A percentile compares a stretch with the other conserved stretches of the same genome.
Evolutionary conservation across 2,888 invertebrate species (phyloP).

Genomic region (Zonitis immaculata): DNA sequence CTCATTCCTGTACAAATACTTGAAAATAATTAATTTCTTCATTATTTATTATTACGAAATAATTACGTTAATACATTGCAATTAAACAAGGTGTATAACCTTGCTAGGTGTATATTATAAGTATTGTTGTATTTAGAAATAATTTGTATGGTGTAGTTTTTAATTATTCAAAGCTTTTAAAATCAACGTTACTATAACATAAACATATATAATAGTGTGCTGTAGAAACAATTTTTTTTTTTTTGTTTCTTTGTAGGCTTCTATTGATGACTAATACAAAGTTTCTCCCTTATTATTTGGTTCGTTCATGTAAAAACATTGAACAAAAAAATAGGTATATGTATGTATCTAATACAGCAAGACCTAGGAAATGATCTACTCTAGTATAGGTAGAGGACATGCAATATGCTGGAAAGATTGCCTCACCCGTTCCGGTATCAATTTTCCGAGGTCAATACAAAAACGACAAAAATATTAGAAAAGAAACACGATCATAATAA

Average conservation of each 20-base stretch:
- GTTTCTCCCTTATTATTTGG: neutral
- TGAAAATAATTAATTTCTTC: too few relatives aligned
- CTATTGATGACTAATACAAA: neutral
- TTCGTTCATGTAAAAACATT: neutral
- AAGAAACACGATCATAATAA: neutral
- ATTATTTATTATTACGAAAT: neutral
- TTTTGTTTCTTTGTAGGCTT: neutral
- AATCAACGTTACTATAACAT: too few relatives aligned
- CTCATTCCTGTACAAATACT: too few relatives aligned
- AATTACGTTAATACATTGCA: too few relatives aligned
- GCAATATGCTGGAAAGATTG: conserved; percentile 16
- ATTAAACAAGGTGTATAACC: neutral
- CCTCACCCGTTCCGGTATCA: conserved; percentile 23
- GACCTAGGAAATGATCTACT: neutral
- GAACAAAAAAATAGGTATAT: too few relatives aligned
- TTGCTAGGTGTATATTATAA: too few relatives aligned
- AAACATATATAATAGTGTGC: too few relatives aligned
- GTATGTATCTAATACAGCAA: too few relatives aligned
- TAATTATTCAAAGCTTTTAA: too few relatives aligned
- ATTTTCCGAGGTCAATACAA: conserved; percentile 16
- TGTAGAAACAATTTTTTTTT: too few relatives aligned
- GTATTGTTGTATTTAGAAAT: neutral
- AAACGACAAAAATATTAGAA: neutral
- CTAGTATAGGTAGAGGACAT: too few relatives aligned
- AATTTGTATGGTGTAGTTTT: neutral